Conservation (phyloP, 2,797 vertebrate genomes). For the Huso huso region DNA sequence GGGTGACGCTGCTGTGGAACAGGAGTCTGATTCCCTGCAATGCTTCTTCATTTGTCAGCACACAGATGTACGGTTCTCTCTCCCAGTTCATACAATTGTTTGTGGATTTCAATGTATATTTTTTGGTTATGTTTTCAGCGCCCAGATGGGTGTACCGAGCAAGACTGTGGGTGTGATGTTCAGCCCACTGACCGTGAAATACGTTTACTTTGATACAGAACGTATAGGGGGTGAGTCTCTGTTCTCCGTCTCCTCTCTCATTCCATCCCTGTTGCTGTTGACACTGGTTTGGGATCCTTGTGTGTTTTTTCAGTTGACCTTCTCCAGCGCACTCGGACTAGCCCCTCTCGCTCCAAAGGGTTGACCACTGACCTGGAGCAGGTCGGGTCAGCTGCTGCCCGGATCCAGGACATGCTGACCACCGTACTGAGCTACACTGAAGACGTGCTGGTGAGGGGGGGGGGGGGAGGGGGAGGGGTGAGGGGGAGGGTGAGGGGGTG, state of each 20-base stretch:
- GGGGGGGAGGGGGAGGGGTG: no score
- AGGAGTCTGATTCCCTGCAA: not conserved
- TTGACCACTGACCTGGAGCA: constrained; percentile 90
- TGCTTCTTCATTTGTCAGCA: not conserved
- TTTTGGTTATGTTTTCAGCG: constrained; percentile 53
- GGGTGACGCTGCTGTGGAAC: not conserved
- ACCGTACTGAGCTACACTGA: constrained; percentile 88
- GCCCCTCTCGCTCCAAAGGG: constrained; percentile 76
- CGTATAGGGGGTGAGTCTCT: constrained; percentile 78
- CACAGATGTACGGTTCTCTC: not conserved
- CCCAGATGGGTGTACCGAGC: constrained; percentile 93
- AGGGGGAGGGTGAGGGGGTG: no score
- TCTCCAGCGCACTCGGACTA: constrained; percentile 81
- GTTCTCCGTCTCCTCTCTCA: not conserved
- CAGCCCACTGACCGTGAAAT: constrained; percentile 85
- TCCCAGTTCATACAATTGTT: no score
- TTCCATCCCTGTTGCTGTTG: no score
- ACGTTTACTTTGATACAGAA: constrained; percentile 84
- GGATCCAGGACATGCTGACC: constrained; percentile 83
- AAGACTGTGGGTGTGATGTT: constrained; percentile 98
- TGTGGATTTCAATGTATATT: not conserved
- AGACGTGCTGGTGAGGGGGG: constrained; percentile 80
- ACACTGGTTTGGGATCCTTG: no score
- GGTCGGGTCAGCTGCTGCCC: constrained; percentile 73
- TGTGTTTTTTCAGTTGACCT: constrained; percentile 68